phyloP scores from a whole-genome alignment of 2,888 invertebrate species.

The Sabellastarte sp. region DNA sequence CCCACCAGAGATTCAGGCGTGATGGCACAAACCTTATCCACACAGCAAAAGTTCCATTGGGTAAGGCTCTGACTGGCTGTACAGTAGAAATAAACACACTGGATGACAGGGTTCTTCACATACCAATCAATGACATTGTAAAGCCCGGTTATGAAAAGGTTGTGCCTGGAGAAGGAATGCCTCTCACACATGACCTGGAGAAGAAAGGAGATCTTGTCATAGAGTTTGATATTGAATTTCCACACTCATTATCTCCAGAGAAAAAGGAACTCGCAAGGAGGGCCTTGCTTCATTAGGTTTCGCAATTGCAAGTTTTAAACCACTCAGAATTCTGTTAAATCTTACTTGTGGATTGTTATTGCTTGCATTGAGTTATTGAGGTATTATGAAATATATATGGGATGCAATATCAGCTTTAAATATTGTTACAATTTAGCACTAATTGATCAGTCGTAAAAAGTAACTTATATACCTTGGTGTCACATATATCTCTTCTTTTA shows the following conservation, averaged over 20 bases:
- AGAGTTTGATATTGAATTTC: conserved; percentile 59
- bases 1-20: conserved; percentile 54
- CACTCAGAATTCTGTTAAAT: no score
- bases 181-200: conserved; percentile 45
- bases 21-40: conserved; percentile 56
- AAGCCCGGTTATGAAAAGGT: conserved; percentile 58
- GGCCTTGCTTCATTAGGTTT: no score
- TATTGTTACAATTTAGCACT: no score
- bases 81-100: conserved; percentile 57
- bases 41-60: conserved; percentile 54
- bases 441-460: no score
- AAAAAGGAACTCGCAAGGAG: conserved; percentile 52
- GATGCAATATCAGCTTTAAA: no score
- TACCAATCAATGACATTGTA: conserved; percentile 60
- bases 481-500: no score
- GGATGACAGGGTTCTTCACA: conserved; percentile 57
- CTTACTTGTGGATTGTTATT: no score
- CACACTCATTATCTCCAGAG: conserved; percentile 49
- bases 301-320: no score
- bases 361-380: no score
- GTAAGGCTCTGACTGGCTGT: conserved; percentile 56
- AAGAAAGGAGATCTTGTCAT: conserved; percentile 58
- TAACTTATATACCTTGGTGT: no score
- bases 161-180: conserved; percentile 60
- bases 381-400: no score